phyloP scores from a whole-genome alignment of 2,113 vertebrate species.

The Mustelus asterias region DNA sequence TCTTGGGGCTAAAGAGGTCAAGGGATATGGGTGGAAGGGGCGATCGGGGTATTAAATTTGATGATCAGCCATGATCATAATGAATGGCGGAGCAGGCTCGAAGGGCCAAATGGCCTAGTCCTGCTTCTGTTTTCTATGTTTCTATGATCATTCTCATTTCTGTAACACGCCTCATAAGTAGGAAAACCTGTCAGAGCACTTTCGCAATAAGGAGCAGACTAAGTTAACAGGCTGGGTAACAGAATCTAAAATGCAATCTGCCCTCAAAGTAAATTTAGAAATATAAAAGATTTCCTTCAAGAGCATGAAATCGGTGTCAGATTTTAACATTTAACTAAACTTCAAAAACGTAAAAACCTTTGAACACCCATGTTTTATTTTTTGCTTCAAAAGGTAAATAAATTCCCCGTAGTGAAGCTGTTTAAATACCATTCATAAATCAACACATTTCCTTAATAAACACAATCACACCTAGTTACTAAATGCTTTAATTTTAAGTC shows the following conservation, averaged over 20 bases:
- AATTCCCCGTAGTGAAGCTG: not conserved
- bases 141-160: not conserved
- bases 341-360: not conserved
- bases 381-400: not conserved
- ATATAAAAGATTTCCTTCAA: not conserved
- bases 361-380: not conserved
- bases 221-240: not conserved
- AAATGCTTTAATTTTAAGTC: not conserved
- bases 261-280: not conserved
- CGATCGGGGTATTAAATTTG: too few relatives aligned
- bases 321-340: not conserved
- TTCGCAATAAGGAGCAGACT: not conserved
- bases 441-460: slow-evolving; percentile 6
- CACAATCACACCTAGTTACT: not conserved
- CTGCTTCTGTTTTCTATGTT: too few relatives aligned
- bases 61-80: too few relatives aligned
- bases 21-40: too few relatives aligned
- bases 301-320: not conserved
- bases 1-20: too few relatives aligned
- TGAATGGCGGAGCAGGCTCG: too few relatives aligned
- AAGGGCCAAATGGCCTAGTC: too few relatives aligned
- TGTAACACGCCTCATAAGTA: not conserved
- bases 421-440: slow-evolving; percentile 1
- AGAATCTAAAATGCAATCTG: not conserved
- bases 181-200: not conserved